A percentile compares a stretch with the other conserved stretches of the same genome.
Conservation (phyloP, 2,888 invertebrate genomes). For the Microchrysa polita region DNA sequence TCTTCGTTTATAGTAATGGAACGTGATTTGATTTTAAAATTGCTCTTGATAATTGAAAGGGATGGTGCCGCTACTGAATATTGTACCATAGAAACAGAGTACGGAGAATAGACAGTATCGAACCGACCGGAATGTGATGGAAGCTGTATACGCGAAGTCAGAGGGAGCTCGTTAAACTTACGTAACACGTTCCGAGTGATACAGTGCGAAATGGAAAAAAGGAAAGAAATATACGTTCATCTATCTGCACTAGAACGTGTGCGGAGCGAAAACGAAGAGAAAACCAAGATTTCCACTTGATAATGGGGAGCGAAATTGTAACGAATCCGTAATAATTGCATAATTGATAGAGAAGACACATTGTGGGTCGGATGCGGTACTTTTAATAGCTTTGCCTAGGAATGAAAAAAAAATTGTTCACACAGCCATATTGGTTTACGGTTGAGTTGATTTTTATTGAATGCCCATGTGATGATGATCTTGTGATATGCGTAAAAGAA, state of each 20-base stretch:
- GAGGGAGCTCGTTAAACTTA: conserved; percentile 26
- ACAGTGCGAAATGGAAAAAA: not conserved
- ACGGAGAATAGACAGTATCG: not conserved
- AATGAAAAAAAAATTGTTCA: too few species aligned
- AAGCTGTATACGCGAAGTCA: not conserved
- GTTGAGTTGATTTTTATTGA: too few species aligned
- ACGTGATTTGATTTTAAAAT: conserved; percentile 50
- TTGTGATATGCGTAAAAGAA: too few species aligned
- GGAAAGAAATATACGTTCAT: conserved; percentile 6
- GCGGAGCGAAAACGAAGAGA: not conserved
- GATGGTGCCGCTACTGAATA: conserved; percentile 11
- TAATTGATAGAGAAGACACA: conserved; percentile 7
- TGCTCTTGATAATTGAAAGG: conserved; percentile 30
- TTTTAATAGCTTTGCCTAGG: too few species aligned
- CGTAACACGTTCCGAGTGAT: conserved; percentile 22
- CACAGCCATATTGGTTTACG: too few species aligned
- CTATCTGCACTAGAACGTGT: conserved; percentile 7
- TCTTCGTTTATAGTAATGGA: conserved; percentile 50
- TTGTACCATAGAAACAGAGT: too few species aligned
- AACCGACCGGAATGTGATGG: conserved; percentile 9
- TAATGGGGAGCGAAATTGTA: conserved; percentile 28
- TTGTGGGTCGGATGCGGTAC: not conserved
- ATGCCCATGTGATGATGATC: too few species aligned
- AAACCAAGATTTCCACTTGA: not conserved
- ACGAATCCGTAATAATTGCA: conserved; percentile 37